These are phyloP conservation scores for Diuraphis noxia DNA, from an alignment of 1,140 invertebrate species.

Conservation along the genomic window DNA sequence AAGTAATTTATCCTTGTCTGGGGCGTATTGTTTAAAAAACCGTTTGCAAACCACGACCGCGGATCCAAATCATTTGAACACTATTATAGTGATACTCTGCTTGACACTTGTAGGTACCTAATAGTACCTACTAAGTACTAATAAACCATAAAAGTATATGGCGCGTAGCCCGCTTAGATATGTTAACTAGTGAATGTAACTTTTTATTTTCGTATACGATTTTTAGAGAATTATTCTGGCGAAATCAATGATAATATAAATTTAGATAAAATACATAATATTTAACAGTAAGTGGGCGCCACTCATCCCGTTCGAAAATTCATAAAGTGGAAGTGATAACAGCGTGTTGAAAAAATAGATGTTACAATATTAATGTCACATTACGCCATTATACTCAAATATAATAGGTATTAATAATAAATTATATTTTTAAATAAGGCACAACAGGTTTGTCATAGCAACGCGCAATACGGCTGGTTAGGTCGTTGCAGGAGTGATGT, in stretches of 20 bases:
- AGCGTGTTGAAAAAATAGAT: no score
- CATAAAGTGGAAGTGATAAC: neutral
- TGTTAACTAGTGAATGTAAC: neutral
- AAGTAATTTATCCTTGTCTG: constrained; percentile 31
- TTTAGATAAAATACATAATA: neutral
- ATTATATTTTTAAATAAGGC: no score
- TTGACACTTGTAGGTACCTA: neutral
- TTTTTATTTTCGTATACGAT: neutral
- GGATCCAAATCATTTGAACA: neutral
- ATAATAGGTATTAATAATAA: no score
- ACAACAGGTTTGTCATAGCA: no score
- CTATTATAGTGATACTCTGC: neutral
- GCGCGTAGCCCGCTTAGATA: neutral
- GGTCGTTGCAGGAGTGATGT: no score
- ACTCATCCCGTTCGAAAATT: neutral
- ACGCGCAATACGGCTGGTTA: no score
- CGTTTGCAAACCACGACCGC: neutral
- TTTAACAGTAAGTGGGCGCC: neutral
- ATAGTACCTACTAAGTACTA: no score
- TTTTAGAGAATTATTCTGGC: neutral
- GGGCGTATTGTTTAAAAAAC: constrained; percentile 17
- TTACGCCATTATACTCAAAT: no score
- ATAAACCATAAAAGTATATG: neutral
- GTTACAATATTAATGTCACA: no score
- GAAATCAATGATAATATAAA: neutral